Evolutionary conservation across 2,113 vertebrate species (phyloP), one percentile per base, ranked within the genome.

Genomic region (Desmodus rotundus): DNA sequence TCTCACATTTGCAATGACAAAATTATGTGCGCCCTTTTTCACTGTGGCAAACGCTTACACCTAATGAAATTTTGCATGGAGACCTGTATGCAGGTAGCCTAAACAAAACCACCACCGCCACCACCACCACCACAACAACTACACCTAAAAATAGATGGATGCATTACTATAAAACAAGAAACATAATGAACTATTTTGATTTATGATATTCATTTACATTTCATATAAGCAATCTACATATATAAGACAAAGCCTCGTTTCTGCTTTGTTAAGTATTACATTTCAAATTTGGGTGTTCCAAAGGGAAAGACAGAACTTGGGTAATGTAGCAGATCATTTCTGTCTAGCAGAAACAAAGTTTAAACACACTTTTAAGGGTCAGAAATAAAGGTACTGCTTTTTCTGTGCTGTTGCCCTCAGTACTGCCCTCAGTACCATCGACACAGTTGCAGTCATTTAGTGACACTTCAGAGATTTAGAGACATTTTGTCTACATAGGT

Each of bases 191-290:
- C 9, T 97, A 45, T 94, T 97, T 98, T 98, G 95, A 98, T 98
- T 98, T 98, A 98, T 98, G 90, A 24, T 96, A 73, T 98, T 96
- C 76, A 97, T 98, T 98, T 98, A 96, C 83, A 97, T 96, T 98
- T 98, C 89, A 97, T 86, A 36, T 97, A 93, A 98, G 96, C 96
- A 98, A 97, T 98, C 96, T 96, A 89, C 97, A 98, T 98, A 97
- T 19, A 97, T 93, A 90, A 26, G 80, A 97, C 38, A 98, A 97
- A 98, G 20, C 22, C 90, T 97, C 38, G 8, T 67, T 58, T 98
- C 89, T 97, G 72, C 45, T 97, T 96, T 98, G 96, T 96, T 97
- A 98, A 98, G 63, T 82, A 97, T 76, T 86, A 97, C 4, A n/a
- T 97, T 98, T 97, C 89, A 97, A 26, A 89, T 96, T 96, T 38